These are phyloP conservation scores for Drosophila azteca DNA, from an alignment of 1,140 invertebrate genomes.

Conservation along the genomic window DNA sequence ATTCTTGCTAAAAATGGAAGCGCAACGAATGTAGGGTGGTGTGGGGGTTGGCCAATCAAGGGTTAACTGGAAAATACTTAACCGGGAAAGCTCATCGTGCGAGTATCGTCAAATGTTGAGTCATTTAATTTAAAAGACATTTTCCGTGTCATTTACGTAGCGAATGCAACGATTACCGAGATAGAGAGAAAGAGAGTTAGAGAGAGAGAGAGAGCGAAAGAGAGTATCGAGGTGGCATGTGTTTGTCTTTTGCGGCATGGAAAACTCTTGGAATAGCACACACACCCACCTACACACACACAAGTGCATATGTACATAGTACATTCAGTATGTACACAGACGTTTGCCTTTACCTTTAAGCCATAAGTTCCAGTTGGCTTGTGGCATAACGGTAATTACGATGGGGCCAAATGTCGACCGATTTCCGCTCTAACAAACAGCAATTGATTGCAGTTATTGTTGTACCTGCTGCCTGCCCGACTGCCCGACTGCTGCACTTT, in stretches of 20 bases:
- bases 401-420: conserved; percentile 60
- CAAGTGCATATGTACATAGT: not conserved
- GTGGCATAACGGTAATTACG: conserved; percentile 70
- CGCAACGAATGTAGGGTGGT: too few species aligned
- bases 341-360: conserved; percentile 35
- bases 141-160: conserved; percentile 65
- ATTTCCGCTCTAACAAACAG: conserved; percentile 74
- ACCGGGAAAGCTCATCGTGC: too few species aligned
- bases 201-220: too few species aligned
- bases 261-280: too few species aligned
- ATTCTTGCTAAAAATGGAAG: too few species aligned
- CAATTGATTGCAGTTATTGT: conserved; percentile 75
- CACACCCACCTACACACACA: not conserved
- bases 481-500: conserved; percentile 34
- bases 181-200: too few species aligned
- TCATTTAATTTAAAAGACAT: conserved; percentile 65
- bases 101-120: not conserved
- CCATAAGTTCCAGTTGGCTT: conserved; percentile 52
- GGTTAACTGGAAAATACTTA: too few species aligned
- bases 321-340: not conserved
- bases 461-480: not conserved
- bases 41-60: too few species aligned
- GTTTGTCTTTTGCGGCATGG: too few species aligned
- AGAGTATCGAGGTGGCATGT: too few species aligned
- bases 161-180: conserved; percentile 56